phyloP scores from a whole-genome alignment of 2,113 vertebrate genomes.

The Myotis yumanensis region DNA sequence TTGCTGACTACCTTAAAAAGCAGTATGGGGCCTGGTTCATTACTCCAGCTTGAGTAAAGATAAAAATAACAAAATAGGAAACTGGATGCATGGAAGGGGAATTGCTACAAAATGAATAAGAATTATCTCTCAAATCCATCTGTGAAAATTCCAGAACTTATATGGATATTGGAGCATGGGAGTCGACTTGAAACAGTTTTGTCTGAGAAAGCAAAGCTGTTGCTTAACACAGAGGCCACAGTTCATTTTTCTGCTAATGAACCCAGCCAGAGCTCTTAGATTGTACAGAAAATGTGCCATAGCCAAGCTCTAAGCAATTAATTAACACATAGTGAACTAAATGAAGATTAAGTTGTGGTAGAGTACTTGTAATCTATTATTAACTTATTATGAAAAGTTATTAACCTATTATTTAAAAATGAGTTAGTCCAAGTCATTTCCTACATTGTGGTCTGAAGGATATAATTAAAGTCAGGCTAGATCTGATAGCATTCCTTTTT shows the following conservation, averaged over 20 bases:
- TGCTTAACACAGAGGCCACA: neutral
- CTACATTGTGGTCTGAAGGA: neutral
- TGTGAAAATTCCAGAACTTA: constrained; percentile 4
- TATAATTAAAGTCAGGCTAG: neutral
- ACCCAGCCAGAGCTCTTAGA: accelerated
- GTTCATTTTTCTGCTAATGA: neutral
- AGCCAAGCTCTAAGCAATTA: neutral
- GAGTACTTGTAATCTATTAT: neutral
- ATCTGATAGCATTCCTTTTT: neutral
- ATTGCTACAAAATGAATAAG: neutral
- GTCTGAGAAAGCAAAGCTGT: neutral
- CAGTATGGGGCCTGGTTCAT: neutral
- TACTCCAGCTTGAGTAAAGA: neutral
- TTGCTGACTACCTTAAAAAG: neutral
- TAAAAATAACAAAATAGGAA: constrained; percentile 14
- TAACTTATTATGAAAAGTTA: neutral
- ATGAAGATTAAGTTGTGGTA: neutral
- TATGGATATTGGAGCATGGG: neutral
- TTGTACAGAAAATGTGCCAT: neutral
- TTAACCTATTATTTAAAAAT: neutral
- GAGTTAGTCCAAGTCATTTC: neutral
- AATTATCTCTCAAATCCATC: neutral
- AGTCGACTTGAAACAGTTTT: neutral
- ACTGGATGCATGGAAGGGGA: neutral
- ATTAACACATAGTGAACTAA: neutral